These are phyloP conservation scores for Pluvialis apricaria DNA, from an alignment of 2,113 vertebrate species.

Conservation along the genomic window DNA sequence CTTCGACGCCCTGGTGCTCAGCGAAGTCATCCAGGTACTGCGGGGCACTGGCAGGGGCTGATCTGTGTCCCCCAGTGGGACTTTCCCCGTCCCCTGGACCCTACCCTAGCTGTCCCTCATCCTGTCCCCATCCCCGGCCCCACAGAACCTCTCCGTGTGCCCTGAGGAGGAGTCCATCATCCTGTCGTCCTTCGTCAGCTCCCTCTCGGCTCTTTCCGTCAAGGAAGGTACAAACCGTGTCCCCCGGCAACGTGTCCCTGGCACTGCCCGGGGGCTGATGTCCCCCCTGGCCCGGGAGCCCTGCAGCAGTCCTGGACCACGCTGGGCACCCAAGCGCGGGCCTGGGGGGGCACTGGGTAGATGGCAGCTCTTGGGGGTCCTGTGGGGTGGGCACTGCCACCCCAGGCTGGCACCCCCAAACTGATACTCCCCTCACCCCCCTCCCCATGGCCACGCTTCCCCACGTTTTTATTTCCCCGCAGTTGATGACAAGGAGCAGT, in stretches of 20 bases:
- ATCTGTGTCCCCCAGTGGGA: fast-evolving
- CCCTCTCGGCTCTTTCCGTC: slow-evolving; percentile 79
- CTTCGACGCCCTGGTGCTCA: slow-evolving; percentile 89
- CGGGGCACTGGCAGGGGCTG: not conserved
- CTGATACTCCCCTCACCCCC: not conserved
- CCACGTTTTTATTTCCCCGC: not conserved
- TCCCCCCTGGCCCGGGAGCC: not conserved
- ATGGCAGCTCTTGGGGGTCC: not conserved
- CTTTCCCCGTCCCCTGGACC: not conserved
- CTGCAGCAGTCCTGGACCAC: not conserved
- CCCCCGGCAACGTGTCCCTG: not conserved
- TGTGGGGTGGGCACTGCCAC: not conserved
- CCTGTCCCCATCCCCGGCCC: not conserved
- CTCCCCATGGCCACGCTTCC: not conserved
- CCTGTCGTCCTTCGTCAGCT: slow-evolving; percentile 89
- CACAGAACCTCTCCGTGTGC: slow-evolving; percentile 89
- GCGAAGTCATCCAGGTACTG: slow-evolving; percentile 87
- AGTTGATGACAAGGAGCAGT: slow-evolving; percentile 83
- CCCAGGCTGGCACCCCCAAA: not conserved
- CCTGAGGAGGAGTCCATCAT: slow-evolving; percentile 94
- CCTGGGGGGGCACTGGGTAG: not conserved
- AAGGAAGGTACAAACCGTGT: slow-evolving; percentile 79
- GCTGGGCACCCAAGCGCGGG: not conserved
- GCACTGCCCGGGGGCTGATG: fast-evolving
- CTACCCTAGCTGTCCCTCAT: not conserved